Evolutionary conservation across 2,797 vertebrate species (phyloP).

Genomic region (Myiotriccus ornatus): DNA sequence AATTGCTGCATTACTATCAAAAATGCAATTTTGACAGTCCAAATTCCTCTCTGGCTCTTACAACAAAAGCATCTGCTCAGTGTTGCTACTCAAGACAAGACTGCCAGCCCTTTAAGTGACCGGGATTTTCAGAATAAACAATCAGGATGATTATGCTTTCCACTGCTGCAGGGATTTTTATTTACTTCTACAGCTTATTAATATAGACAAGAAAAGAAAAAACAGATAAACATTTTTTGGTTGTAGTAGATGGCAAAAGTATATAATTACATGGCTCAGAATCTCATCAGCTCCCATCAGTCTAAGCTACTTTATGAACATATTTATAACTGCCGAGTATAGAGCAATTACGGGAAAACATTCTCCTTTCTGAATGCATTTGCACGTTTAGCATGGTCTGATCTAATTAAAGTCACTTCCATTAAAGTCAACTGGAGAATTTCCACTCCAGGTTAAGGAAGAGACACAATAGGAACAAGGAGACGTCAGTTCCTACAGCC

Average conservation of each 20-base stretch:
- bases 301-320: slow-evolving; percentile 43
- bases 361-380: slow-evolving; percentile 40
- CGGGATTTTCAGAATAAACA: slow-evolving; percentile 34
- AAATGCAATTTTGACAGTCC: slow-evolving; percentile 3
- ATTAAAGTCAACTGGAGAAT: slow-evolving; percentile 4
- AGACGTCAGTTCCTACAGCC: neutral
- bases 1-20: slow-evolving; percentile 13
- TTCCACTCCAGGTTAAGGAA: slow-evolving; percentile 17
- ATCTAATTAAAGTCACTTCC: slow-evolving; percentile 42
- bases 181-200: slow-evolving; percentile 59
- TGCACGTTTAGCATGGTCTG: slow-evolving; percentile 23
- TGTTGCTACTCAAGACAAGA: slow-evolving; percentile 30
- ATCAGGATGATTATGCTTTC: slow-evolving; percentile 46
- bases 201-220: slow-evolving; percentile 40
- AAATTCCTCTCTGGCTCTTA: slow-evolving; percentile 21
- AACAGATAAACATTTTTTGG: slow-evolving; percentile 4
- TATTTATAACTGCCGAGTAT: slow-evolving; percentile 16
- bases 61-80: slow-evolving; percentile 38
- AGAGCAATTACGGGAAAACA: slow-evolving; percentile 10
- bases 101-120: slow-evolving; percentile 39
- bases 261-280: slow-evolving; percentile 45
- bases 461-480: neutral
- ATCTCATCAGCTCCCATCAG: slow-evolving; percentile 44
- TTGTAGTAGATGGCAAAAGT: slow-evolving; percentile 35
- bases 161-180: slow-evolving; percentile 47